phyloP scores from a whole-genome alignment of 2,888 invertebrate species.

The Megastigmus dorsalis region DNA sequence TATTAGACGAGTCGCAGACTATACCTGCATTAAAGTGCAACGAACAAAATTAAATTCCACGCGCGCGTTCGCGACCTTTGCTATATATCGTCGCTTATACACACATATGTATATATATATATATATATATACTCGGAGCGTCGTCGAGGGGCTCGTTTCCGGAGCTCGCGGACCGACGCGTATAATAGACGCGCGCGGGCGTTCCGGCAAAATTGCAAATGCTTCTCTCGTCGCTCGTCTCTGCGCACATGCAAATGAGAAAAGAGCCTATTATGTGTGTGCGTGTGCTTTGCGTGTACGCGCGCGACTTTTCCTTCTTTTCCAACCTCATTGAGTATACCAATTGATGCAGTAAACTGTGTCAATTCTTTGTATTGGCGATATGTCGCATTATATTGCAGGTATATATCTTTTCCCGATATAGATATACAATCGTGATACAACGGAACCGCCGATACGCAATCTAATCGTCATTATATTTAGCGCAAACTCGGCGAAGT shows the following conservation, averaged over 20 bases:
- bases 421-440: too few relatives aligned
- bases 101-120: background rate
- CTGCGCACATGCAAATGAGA: conserved; percentile 17
- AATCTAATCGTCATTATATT: too few relatives aligned
- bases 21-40: background rate
- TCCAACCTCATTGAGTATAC: too few relatives aligned
- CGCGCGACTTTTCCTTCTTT: too few relatives aligned
- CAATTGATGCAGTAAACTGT: background rate
- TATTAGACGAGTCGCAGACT: too few relatives aligned
- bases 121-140: too few relatives aligned
- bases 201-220: background rate
- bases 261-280: background rate
- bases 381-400: background rate
- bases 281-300: too few relatives aligned
- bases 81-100: background rate
- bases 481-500: too few relatives aligned
- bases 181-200: background rate
- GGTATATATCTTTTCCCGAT: too few relatives aligned
- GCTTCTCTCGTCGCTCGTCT: background rate
- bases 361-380: background rate
- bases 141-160: background rate
- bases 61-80: background rate
- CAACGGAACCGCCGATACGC: too few relatives aligned
- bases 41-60: too few relatives aligned
- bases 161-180: background rate